These are phyloP conservation scores for Lordiphosa collinella DNA, from an alignment of 1,140 invertebrate genomes.

Conservation along the genomic window DNA sequence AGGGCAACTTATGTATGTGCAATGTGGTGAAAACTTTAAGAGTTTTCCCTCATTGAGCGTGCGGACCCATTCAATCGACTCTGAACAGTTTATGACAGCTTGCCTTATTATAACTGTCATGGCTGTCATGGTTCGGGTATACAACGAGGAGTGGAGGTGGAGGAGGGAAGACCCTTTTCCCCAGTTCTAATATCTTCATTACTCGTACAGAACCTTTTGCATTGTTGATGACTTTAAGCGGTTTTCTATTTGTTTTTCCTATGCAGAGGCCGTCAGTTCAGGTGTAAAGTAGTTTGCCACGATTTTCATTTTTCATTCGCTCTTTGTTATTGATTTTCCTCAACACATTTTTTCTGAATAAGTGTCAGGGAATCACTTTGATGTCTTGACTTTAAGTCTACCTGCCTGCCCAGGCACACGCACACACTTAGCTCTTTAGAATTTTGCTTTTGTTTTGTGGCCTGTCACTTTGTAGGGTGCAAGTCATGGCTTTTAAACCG, in stretches of 20 bases:
- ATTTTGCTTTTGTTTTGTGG: slow-evolving; percentile 37
- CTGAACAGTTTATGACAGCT: slow-evolving; percentile 66
- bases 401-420: slow-evolving; percentile 12
- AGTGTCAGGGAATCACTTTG: slow-evolving; percentile 57
- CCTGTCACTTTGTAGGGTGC: slow-evolving; percentile 18
- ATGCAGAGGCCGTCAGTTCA: slow-evolving; percentile 58
- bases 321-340: slow-evolving; percentile 55
- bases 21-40: slow-evolving; percentile 46
- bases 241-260: slow-evolving; percentile 60
- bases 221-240: slow-evolving; percentile 43
- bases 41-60: slow-evolving; percentile 9
- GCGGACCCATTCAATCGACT: slow-evolving; percentile 51
- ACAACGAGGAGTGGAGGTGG: slow-evolving; percentile 11
- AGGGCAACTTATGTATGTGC: slow-evolving; percentile 19
- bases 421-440: slow-evolving; percentile 26
- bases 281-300: slow-evolving; percentile 69
- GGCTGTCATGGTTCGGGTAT: slow-evolving; percentile 40
- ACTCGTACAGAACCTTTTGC: slow-evolving; percentile 12
- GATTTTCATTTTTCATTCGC: slow-evolving; percentile 22
- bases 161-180: background rate
- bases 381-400: slow-evolving; percentile 61
- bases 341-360: slow-evolving; percentile 44
- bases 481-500: slow-evolving; percentile 46
- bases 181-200: slow-evolving; percentile 56
- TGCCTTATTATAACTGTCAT: slow-evolving; percentile 68